phyloP scores from a whole-genome alignment of 2,888 invertebrate species.

The Nysson spinosus region DNA sequence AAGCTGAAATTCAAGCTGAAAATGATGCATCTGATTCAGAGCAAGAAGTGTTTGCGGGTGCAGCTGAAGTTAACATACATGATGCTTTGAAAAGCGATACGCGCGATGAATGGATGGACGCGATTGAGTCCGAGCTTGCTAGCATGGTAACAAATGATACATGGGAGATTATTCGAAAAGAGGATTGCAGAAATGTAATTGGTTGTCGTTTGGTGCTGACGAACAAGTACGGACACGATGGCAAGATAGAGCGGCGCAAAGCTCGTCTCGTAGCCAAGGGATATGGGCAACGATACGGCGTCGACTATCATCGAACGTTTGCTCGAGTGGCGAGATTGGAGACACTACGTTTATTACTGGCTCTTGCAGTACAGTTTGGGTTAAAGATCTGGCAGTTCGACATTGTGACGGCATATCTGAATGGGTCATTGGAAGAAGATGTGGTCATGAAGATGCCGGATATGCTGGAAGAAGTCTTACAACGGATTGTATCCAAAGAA shows the following conservation, averaged over 20 bases:
- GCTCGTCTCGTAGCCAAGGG: no score
- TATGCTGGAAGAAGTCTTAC: not conserved
- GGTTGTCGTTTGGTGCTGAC: constrained; percentile 32
- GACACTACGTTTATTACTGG: not conserved
- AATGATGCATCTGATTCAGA: no score
- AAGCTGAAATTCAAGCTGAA: no score
- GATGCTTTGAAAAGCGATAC: constrained; percentile 15
- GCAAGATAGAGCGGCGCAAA: constrained; percentile 28
- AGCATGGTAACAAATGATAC: no score
- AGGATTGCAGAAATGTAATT: constrained; percentile 13
- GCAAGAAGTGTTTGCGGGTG: no score
- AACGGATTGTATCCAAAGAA: not conserved
- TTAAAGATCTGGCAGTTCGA: not conserved
- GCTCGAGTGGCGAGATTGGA: no score
- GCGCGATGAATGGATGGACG: constrained; percentile 24
- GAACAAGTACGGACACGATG: constrained; percentile 31
- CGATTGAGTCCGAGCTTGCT: constrained; percentile 18
- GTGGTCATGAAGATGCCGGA: not conserved
- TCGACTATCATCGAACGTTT: no score
- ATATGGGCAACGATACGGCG: not conserved
- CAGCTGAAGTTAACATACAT: constrained; percentile 26
- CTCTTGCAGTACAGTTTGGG: not conserved
- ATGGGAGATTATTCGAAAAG: constrained; percentile 25
- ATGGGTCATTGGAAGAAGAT: not conserved
- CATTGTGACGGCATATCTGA: not conserved